Base-by-base conservation (phyloP, 2,113 vertebrate genomes). In the Syrrhaptes paradoxus region DNA sequence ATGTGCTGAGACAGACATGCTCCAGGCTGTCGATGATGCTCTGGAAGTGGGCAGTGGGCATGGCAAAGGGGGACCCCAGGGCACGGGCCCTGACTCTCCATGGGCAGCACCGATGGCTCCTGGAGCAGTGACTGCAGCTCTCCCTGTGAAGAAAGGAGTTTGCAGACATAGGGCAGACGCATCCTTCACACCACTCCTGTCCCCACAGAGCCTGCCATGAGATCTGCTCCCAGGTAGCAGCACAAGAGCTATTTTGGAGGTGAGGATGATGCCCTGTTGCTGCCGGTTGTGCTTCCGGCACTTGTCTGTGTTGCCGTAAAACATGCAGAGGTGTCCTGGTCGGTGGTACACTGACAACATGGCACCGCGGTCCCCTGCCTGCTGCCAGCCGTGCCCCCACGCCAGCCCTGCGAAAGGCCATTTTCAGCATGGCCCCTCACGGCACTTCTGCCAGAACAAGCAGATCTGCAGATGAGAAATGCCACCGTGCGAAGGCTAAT, bases 281-380 rank as follows among this genome's bases (percentile, higher is more conserved):
- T 48, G 32, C 22, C 22, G 7, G 4, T 9, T 6, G 0, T 4
- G 1, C 38, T 41, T 49, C 31, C 0, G 1, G 32, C 38, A 31
- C 32, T 54, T 63, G 45, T 10, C 49, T 79, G 63, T 2, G 0
- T 14, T 76, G 22, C 25, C 28, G 15, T 21, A n/a, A 46, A 59
- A 11, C 36, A 17, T 0, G 0, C 1, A 1, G 67, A 0, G 0
- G 10, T 51, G 57, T 26, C 1, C 0, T 4, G 17, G 48, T 9
- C 6, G 2, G 38, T 0, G 0, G 52, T n/a, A 58, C 52, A 16
- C 28, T 0, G 0, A 51, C 17, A 79, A 4, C 43, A 7, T 0
- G 1, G 45, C 0, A 0, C 54, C 41, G 1, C 6, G 20, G 52
- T 46, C 13, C 43, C 31, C 17, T 0, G 1, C 0, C 15, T 5